Percentiles rank a stretch among this genome's conserved stretches.
Conservation (phyloP, 2,888 invertebrate species). For the Tinea semifulvella region DNA sequence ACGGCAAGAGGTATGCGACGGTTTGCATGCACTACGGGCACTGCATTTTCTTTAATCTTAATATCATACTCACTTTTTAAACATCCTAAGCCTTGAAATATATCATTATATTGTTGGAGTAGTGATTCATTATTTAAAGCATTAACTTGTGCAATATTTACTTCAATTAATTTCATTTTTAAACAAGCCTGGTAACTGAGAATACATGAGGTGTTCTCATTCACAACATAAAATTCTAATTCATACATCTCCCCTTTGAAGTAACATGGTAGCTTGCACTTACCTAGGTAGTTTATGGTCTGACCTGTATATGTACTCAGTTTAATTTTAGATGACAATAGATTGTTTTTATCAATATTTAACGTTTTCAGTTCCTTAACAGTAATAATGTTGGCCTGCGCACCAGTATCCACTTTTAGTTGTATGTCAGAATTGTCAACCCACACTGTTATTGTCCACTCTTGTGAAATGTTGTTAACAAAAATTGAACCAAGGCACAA, state of each 20-base stretch:
- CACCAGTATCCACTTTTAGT: constrained; percentile 9
- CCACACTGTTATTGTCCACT: neutral
- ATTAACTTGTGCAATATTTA: neutral
- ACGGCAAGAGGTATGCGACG: neutral
- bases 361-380: neutral
- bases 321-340: neutral
- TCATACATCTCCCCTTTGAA: neutral
- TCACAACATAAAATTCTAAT: neutral
- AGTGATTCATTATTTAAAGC: neutral
- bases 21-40: neutral
- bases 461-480: constrained; percentile 6
- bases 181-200: neutral
- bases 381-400: neutral
- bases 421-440: constrained; percentile 7
- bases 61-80: neutral
- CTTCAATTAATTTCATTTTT: neutral
- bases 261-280: neutral
- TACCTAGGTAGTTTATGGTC: neutral
- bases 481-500: neutral
- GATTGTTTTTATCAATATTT: neutral
- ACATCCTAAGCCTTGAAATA: neutral
- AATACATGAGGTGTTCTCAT: neutral
- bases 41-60: neutral
- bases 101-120: neutral
- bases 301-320: neutral